Conservation (phyloP, 2,113 vertebrate species). For the Cynopterus brachyotis region DNA sequence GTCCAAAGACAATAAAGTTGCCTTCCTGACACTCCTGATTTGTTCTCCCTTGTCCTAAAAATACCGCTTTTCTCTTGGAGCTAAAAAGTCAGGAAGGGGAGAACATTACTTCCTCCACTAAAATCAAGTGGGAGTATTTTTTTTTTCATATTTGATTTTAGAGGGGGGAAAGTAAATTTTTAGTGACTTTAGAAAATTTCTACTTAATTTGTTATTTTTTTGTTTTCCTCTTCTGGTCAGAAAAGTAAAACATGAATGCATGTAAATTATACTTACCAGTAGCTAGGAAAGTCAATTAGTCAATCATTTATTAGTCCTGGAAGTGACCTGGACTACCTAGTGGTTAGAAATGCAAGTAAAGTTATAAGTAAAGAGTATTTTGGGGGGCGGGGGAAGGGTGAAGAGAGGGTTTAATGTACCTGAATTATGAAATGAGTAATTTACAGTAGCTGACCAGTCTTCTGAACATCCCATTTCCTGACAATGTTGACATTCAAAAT, state of each 20-base stretch:
- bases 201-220: neutral
- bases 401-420: neutral
- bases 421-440: slow-evolving; percentile 19
- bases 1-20: neutral
- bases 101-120: neutral
- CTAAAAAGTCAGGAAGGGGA: neutral
- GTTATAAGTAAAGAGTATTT: neutral
- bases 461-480: neutral
- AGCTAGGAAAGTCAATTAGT: neutral
- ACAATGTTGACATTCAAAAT: neutral
- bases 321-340: neutral
- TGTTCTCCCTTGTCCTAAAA: neutral
- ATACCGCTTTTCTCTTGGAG: neutral
- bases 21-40: neutral
- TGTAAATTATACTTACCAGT: neutral
- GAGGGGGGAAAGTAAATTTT: neutral
- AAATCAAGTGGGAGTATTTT: neutral
- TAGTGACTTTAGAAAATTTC: neutral
- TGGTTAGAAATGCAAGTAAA: neutral
- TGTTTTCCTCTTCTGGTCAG: neutral
- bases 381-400: too few species aligned
- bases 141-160: neutral
- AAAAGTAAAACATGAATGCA: neutral
- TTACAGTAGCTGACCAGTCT: neutral
- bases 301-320: neutral